Percentiles rank a stretch among this genome's conserved stretches.
Conservation (phyloP, 2,888 invertebrate species). For the Priocnemis perturbator region DNA sequence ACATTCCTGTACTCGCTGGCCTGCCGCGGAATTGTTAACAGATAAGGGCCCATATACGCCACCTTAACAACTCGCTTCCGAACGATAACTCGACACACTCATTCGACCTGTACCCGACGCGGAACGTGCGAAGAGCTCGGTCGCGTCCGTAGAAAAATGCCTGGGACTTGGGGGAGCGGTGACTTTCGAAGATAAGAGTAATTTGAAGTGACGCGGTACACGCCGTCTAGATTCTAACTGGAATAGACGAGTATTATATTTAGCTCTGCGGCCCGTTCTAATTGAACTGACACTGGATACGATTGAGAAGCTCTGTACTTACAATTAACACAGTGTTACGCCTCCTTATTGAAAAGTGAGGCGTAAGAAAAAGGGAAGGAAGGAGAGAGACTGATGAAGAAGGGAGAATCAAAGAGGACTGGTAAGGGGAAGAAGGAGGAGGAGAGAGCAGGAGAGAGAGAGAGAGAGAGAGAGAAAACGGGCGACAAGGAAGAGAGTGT, state of each 20-base stretch:
- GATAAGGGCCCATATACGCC: too few species aligned
- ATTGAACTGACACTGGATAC: neutral
- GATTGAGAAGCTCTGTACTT: conserved; percentile 40
- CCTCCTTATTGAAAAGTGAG: conserved; percentile 13
- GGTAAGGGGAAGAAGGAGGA: conserved; percentile 12
- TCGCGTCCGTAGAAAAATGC: neutral
- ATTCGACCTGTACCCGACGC: too few species aligned
- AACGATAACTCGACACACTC: too few species aligned
- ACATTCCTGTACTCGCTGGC: neutral
- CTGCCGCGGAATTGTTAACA: neutral
- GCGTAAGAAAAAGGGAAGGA: conserved; percentile 1
- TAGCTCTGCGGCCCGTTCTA: too few species aligned
- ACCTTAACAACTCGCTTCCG: too few species aligned
- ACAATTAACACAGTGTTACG: conserved; percentile 50
- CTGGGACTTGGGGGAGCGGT: too few species aligned
- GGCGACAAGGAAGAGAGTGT: conserved; percentile 33
- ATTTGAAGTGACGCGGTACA: neutral
- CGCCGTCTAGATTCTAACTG: neutral
- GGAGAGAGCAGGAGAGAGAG: conserved; percentile 31
- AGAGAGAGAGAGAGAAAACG: too few species aligned
- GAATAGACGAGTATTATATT: too few species aligned
- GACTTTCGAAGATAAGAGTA: neutral
- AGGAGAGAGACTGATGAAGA: conserved; percentile 26
- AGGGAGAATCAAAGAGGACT: conserved; percentile 20
- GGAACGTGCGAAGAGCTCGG: too few species aligned